Evolutionary conservation across 2,888 invertebrate genomes (phyloP), one percentile per base, ranked within the genome.

Genomic region (Teleiodes luculella): DNA sequence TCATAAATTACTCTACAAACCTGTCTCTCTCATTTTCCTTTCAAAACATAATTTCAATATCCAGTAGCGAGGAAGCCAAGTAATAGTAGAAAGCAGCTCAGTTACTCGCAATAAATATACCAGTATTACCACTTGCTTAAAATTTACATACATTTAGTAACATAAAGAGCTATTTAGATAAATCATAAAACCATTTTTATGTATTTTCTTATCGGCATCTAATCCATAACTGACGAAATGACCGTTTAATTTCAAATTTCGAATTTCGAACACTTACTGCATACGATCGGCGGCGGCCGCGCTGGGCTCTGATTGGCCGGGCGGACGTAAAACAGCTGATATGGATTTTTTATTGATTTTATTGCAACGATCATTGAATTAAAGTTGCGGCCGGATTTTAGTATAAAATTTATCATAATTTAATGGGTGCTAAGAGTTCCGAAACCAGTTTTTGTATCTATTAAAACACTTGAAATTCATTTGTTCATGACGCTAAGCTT

Each of bases 351-450:
- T 65, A 54, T 64, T 65, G 57, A 57, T 65, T 70, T 70, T 68
- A 67, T 65, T 60, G 60, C 61, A 60, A 57, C 53, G 55, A 64
- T 60, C 61, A 65, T 63, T 63, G 62, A 65, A 66, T 65, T 67
- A 59, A 57, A 59, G 50, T 56, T 64, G 62, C 63, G 62, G 66
- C 65, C 64, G 65, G 64, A 66, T 66, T 57, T 56, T 57, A 61
- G 53, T 59, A 58, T 55, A 47, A 48, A 55, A 63, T 59, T 64
- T 65, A 59, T 61, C 63, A 65, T 63, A 60, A 59, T 60, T 59
- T 61, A 20, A 51, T 43, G n/a, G 43, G 24, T 43, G 43, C 28
- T 43, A 43, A 43, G n/a, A 13, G 24, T 43, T 43, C 10, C 13
- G 28, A 7, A 43, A 43, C 24, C 24, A 7, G 13, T 13, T 43